Conservation (phyloP, 2,888 invertebrate genomes). For the Matsumyia berberina region DNA sequence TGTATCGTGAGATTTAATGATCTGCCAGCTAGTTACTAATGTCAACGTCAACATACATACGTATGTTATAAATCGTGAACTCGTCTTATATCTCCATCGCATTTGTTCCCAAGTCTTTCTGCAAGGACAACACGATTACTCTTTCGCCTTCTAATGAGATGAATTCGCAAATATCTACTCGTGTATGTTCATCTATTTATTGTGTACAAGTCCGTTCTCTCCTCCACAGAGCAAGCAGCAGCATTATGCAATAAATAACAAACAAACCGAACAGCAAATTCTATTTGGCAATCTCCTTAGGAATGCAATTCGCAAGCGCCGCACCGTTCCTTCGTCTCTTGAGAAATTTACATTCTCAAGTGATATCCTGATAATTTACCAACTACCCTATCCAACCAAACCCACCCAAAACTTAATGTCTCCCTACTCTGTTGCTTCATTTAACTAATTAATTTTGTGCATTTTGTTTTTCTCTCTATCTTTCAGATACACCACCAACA, state of each 20-base stretch:
- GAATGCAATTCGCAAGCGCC: constrained; percentile 58
- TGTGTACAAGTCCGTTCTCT: constrained; percentile 9
- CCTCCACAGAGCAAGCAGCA: constrained; percentile 24
- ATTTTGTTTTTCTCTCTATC: constrained; percentile 49
- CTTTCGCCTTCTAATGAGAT: constrained; percentile 34
- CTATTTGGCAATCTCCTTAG: constrained; percentile 60
- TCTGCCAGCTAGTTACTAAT: no score
- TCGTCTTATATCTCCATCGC: background rate
- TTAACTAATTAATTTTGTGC: constrained; percentile 74
- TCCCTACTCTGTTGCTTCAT: constrained; percentile 69
- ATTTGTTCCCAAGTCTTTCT: constrained; percentile 6
- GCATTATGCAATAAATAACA: constrained; percentile 65
- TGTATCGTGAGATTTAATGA: no score
- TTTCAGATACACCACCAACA: constrained; percentile 58
- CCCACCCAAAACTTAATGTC: background rate
- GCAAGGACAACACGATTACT: constrained; percentile 38
- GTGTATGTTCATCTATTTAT: constrained; percentile 21
- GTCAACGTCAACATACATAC: no score
- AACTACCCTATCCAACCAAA: constrained; percentile 6
- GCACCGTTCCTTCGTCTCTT: constrained; percentile 44
- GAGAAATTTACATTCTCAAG: constrained; percentile 68
- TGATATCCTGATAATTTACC: constrained; percentile 71
- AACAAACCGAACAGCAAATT: constrained; percentile 62
- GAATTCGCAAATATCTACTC: constrained; percentile 32
- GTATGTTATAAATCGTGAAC: no score